These are phyloP conservation scores for Helostoma temminkii DNA, from an alignment of 2,797 vertebrate genomes.

Conservation along the genomic window DNA sequence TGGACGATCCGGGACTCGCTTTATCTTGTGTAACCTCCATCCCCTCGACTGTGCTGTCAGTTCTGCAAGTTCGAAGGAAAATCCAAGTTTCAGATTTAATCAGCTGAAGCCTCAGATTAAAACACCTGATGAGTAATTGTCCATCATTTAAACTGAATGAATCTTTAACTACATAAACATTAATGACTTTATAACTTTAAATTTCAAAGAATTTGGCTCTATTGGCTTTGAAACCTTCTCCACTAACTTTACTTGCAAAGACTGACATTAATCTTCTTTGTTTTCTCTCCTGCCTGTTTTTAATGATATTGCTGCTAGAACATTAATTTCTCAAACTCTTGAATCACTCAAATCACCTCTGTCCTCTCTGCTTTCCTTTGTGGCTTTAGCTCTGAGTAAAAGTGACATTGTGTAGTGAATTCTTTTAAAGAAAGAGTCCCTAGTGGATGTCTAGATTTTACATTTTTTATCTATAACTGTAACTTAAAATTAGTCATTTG, in stretches of 20 bases:
- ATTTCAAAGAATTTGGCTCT: no score
- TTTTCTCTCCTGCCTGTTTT: slow-evolving; percentile 19
- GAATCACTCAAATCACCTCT: slow-evolving; percentile 16
- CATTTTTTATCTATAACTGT: slow-evolving; percentile 32
- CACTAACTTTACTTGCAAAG: slow-evolving; percentile 1
- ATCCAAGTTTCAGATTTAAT: background rate
- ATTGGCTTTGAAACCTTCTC: slow-evolving; percentile 3
- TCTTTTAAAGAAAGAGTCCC: background rate
- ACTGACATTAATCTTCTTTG: slow-evolving; percentile 12
- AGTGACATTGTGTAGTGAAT: slow-evolving; percentile 6
- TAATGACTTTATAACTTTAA: background rate
- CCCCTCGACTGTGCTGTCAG: slow-evolving; percentile 46
- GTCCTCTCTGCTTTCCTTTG: slow-evolving; percentile 28
- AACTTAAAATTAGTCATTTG: slow-evolving; percentile 57
- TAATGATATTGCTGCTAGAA: slow-evolving; percentile 11
- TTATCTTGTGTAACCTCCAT: slow-evolving; percentile 31
- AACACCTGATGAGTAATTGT: slow-evolving; percentile 6
- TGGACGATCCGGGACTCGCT: slow-evolving; percentile 34
- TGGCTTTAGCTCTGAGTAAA: slow-evolving; percentile 31
- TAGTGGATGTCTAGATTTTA: background rate
- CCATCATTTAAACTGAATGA: background rate
- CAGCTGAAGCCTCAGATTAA: slow-evolving; percentile 11
- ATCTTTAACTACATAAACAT: background rate
- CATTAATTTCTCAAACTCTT: slow-evolving; percentile 18
- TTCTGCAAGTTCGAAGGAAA: slow-evolving; percentile 21